Conservation (phyloP, 2,888 invertebrate genomes). For the Endomychus coccineus region DNA sequence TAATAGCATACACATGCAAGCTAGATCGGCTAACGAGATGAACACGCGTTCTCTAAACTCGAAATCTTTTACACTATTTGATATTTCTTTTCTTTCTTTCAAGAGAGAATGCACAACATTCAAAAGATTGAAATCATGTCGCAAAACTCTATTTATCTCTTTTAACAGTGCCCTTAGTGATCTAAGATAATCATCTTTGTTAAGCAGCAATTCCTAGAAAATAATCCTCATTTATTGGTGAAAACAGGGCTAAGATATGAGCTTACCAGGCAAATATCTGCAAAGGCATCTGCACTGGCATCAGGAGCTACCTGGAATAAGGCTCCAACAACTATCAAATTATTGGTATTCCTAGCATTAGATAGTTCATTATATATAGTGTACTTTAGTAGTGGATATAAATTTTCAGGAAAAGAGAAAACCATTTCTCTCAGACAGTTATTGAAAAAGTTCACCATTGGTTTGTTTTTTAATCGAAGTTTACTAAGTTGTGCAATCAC, state of each 20-base stretch:
- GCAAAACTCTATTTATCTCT: slow-evolving; percentile 78
- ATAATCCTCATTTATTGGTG: too few relatives aligned
- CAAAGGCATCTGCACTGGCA: slow-evolving; percentile 72
- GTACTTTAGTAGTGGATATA: slow-evolving; percentile 78
- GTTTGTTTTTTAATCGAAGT: slow-evolving; percentile 89
- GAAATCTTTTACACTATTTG: slow-evolving; percentile 53
- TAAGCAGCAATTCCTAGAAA: slow-evolving; percentile 69
- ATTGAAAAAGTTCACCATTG: slow-evolving; percentile 81
- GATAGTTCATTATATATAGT: slow-evolving; percentile 94
- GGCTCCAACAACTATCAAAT: slow-evolving; percentile 84
- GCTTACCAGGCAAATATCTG: slow-evolving; percentile 67
- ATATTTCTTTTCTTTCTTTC: slow-evolving; percentile 55
- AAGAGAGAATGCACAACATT: slow-evolving; percentile 74
- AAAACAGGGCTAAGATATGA: too few relatives aligned
- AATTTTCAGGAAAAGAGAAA: slow-evolving; percentile 72
- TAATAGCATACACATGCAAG: slow-evolving; percentile 77
- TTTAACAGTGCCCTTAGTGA: slow-evolving; percentile 78
- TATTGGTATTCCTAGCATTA: slow-evolving; percentile 86
- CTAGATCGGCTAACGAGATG: slow-evolving; percentile 72
- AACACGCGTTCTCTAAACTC: slow-evolving; percentile 80
- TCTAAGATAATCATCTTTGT: slow-evolving; percentile 84
- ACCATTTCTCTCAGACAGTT: slow-evolving; percentile 86
- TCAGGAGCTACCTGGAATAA: slow-evolving; percentile 82
- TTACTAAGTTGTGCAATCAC: slow-evolving; percentile 78
- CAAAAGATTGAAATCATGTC: slow-evolving; percentile 73